Conservation (phyloP, 2,888 invertebrate species). For the Selenia dentaria region DNA sequence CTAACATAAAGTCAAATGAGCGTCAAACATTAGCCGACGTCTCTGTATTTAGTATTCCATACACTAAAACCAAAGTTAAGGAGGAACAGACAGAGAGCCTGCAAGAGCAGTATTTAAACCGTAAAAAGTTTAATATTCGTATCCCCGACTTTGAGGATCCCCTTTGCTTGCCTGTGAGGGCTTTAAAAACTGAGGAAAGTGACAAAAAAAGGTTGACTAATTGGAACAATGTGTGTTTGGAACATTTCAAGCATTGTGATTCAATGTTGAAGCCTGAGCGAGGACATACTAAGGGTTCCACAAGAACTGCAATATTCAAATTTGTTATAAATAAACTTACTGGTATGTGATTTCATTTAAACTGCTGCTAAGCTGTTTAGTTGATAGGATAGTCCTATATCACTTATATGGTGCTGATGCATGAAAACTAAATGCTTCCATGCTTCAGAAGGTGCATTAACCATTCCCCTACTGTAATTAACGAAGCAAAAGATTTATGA, state of each 20-base stretch:
- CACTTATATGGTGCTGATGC: no score
- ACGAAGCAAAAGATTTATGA: no score
- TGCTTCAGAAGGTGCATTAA: no score
- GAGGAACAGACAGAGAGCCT: background rate
- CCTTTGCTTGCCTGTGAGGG: conserved; percentile 67
- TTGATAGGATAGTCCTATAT: no score
- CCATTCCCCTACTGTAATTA: no score
- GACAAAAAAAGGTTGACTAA: conserved; percentile 55
- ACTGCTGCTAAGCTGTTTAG: no score
- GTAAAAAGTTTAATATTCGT: conserved; percentile 51
- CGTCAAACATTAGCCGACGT: no score
- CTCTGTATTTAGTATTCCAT: background rate
- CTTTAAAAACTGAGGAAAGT: conserved; percentile 43
- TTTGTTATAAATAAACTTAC: conserved; percentile 59
- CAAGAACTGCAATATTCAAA: conserved; percentile 58
- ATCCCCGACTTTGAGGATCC: conserved; percentile 76
- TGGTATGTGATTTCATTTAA: conserved; percentile 48
- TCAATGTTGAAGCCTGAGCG: conserved; percentile 50
- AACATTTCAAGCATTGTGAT: conserved; percentile 60
- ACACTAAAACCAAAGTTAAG: background rate
- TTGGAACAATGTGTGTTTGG: conserved; percentile 72
- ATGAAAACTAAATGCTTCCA: no score
- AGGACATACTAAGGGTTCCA: conserved; percentile 52
- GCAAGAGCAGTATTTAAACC: conserved; percentile 29
- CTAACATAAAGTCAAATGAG: background rate